Base-by-base conservation (phyloP, 2,797 vertebrate genomes). In the Falco concolor region DNA sequence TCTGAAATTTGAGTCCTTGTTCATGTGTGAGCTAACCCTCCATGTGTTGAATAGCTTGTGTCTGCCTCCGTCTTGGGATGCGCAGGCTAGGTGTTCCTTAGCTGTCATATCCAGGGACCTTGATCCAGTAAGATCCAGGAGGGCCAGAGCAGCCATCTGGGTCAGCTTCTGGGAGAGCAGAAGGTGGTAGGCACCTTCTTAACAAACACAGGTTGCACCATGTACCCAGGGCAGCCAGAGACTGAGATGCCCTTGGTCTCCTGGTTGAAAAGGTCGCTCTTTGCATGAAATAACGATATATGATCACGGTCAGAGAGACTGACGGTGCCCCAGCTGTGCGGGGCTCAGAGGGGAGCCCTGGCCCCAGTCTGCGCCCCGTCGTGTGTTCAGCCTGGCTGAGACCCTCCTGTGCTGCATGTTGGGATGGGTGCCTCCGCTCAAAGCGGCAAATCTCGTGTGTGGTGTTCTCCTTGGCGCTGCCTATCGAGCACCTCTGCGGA, bases 91-190 rank as follows among this genome's bases (percentile, higher is more conserved):
- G 20, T 28, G 40, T 27, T n/a, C 73, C 63, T 38, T 56, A 21
- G 28, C 2, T 7, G 3, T 50, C 56, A 6, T 1, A 24, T 6
- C 27, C 27, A 34, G 36, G 15, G 40, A 23, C 47, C 24, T 68
- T 0, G 1, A 32, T 13, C 9, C 49, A 10, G 27, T 12, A 7
- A 25, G 13, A 34, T 4, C 70, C 15, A 1, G 0, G 16, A 25
- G 34, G 32, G 21, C 23, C 10, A 2, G 30, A 53, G 82, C 16
- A 61, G 64, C 34, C 54, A 8, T 11, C 64, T 22, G 73, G 68
- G n/a, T 24, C 69, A 49, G 52, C 27, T 40, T 4, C 49, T 64
- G 47, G 85, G 25, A 7, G 25, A 61, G 45, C 12, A 44, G 84
- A 6, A 32, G 50, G 21, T 45, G 52, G 81, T 38, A 13, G 47